A percentile compares a stretch with the other conserved stretches of the same genome.
These are phyloP conservation scores for Helogale parvula DNA, from an alignment of 2,113 vertebrate genomes.

Conservation along the genomic window DNA sequence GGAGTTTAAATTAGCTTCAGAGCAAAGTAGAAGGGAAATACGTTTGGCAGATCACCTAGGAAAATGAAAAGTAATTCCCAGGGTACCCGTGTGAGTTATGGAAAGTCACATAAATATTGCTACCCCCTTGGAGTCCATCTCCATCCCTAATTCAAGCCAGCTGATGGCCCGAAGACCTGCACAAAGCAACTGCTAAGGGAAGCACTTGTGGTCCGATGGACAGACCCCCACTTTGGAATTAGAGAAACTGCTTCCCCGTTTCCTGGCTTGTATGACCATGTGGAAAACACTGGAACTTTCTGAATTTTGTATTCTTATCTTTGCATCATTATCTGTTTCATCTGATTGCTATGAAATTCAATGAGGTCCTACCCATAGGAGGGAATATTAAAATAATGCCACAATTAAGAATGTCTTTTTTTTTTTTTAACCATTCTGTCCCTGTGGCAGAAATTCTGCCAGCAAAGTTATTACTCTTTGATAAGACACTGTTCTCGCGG, in stretches of 20 bases:
- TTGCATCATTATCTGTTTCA: background rate
- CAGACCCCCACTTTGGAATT: background rate
- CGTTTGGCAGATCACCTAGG: constrained; percentile 37
- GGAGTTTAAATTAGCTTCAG: background rate
- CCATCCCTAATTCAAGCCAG: background rate
- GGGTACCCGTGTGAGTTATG: constrained; percentile 22
- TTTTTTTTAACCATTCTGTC: background rate
- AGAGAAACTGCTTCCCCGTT: background rate
- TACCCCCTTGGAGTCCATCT: background rate
- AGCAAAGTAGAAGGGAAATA: constrained; percentile 49
- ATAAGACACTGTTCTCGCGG: background rate
- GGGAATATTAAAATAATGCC: background rate
- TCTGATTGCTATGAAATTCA: background rate
- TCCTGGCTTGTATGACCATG: background rate
- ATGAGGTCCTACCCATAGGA: background rate
- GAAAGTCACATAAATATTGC: constrained; percentile 55
- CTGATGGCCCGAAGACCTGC: background rate
- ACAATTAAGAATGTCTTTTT: background rate
- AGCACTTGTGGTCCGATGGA: background rate
- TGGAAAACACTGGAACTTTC: background rate
- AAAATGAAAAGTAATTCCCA: constrained; percentile 51
- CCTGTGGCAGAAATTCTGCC: constrained; percentile 4
- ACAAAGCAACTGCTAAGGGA: background rate
- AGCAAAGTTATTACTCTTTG: background rate
- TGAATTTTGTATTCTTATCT: background rate